phyloP scores from a whole-genome alignment of 2,113 vertebrate species.

The Brachyhypopomus occidentalis region DNA sequence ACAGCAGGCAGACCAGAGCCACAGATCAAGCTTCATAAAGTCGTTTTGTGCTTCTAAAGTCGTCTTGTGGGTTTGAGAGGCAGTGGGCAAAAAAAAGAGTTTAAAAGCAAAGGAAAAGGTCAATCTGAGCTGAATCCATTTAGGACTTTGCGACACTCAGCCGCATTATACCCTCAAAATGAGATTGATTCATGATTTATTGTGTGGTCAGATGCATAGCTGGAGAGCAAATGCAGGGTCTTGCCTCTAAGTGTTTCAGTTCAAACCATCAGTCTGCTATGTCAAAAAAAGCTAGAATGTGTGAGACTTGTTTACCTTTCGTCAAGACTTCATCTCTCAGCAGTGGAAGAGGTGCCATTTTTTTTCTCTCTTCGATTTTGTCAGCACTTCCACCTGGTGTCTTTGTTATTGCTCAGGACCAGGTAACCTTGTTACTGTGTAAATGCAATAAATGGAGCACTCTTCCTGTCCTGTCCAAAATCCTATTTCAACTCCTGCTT shows the following conservation, averaged over 20 bases:
- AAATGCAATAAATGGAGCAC: no score
- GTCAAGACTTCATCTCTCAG: no score
- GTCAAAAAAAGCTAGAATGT: neutral
- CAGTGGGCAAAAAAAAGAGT: no score
- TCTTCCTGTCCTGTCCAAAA: no score
- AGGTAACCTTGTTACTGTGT: no score
- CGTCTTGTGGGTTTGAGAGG: neutral
- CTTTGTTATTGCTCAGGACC: no score
- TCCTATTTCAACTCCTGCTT: no score
- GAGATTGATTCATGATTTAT: neutral
- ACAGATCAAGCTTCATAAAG: neutral
- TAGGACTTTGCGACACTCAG: neutral
- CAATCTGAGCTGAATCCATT: neutral
- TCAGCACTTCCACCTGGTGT: no score
- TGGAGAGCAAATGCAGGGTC: neutral
- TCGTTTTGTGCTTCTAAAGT: neutral
- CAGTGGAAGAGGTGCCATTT: no score
- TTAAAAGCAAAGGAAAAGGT: no score
- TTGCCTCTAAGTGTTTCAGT: neutral
- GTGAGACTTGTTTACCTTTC: no score
- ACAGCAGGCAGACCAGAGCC: conserved; percentile 28
- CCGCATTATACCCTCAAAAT: neutral
- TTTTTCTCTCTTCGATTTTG: no score
- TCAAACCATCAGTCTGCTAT: neutral
- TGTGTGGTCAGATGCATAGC: neutral